Conservation (phyloP, 2,797 vertebrate species). For the Phalanger gymnotis region DNA sequence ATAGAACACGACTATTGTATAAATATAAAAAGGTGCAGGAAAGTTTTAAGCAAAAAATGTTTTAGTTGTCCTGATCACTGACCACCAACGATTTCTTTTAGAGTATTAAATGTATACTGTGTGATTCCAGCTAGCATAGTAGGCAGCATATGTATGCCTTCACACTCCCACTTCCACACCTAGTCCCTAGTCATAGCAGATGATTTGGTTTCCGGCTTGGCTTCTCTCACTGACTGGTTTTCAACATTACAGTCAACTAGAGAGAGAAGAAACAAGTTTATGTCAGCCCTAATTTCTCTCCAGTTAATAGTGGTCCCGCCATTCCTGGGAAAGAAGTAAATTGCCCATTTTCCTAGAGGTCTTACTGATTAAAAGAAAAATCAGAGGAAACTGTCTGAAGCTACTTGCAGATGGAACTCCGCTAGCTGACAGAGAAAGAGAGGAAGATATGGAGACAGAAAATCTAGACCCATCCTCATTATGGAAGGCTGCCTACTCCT, state of each 20-base stretch:
- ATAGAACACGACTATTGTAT: not conserved
- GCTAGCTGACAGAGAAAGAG: not conserved
- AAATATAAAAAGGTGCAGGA: not conserved
- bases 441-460: not conserved
- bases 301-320: not conserved
- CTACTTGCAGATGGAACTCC: not conserved
- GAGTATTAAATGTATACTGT: not conserved
- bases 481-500: rapidly evolving
- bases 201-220: not conserved
- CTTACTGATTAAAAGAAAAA: not conserved
- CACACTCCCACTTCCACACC: not conserved
- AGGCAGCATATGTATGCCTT: not conserved
- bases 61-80: not conserved
- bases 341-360: not conserved
- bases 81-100: not conserved
- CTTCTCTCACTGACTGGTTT: rapidly evolving
- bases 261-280: not conserved
- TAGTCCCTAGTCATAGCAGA: not conserved
- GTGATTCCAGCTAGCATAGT: not conserved
- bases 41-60: not conserved
- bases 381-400: not conserved
- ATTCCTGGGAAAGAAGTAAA: not conserved
- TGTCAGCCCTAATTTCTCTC: not conserved
- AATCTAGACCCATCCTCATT: not conserved
- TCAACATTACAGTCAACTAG: rapidly evolving